phyloP scores from a whole-genome alignment of 2,113 vertebrate species.

The Dissostichus mawsoni region DNA sequence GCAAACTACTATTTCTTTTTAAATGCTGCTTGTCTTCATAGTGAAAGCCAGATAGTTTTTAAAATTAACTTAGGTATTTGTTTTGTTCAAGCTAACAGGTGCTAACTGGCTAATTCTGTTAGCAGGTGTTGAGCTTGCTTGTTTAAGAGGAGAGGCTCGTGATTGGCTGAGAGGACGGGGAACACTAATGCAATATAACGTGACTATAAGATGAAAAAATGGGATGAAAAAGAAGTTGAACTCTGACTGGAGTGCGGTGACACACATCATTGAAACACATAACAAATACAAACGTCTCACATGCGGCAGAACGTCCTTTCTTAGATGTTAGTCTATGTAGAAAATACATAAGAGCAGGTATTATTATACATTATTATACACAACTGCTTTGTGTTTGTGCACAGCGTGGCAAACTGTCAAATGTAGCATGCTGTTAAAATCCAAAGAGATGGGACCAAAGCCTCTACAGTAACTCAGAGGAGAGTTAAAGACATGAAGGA shows the following conservation, averaged over 20 bases:
- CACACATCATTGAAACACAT: neutral
- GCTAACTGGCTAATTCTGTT: neutral
- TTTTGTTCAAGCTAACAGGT: neutral
- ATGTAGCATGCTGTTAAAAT: slow-evolving; percentile 23
- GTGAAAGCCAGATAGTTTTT: no score
- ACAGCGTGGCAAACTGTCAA: slow-evolving; percentile 31
- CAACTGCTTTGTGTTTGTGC: slow-evolving; percentile 24
- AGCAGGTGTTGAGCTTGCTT: neutral
- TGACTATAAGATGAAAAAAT: neutral
- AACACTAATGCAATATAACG: neutral
- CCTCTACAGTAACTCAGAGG: slow-evolving; percentile 12
- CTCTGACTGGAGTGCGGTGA: neutral
- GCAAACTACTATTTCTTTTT: neutral
- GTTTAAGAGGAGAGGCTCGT: neutral
- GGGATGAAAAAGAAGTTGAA: neutral
- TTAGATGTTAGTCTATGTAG: neutral
- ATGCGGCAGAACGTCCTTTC: slow-evolving; percentile 10
- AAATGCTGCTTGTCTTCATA: neutral
- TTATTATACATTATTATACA: neutral
- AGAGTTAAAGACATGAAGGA: slow-evolving; percentile 7
- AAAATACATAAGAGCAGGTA: neutral
- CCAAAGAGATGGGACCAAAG: slow-evolving; percentile 21
- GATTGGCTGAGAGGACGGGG: neutral
- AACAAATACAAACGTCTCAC: neutral
- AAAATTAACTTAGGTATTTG: no score